Conservation (phyloP, 2,888 invertebrate genomes). For the Anaspis maculata region DNA sequence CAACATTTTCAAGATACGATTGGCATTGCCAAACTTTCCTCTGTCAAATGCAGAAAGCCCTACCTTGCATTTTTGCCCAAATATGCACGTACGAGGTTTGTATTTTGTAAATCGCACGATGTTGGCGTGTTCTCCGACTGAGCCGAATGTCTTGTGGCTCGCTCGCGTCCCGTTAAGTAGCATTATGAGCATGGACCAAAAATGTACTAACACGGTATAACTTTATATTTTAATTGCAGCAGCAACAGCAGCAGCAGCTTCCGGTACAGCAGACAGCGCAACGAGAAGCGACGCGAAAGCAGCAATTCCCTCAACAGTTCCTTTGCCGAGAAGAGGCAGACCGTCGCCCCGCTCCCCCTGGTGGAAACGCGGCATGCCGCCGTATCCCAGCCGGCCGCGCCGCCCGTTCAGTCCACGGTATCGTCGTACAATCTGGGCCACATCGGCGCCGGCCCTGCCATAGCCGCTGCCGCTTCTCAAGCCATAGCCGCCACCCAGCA, state of each 20-base stretch:
- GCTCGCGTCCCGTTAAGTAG: too few relatives aligned
- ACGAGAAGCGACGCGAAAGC: conserved; percentile 70
- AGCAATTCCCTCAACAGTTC: conserved; percentile 44
- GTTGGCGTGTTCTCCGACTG: too few relatives aligned
- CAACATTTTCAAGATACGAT: too few relatives aligned
- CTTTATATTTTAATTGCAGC: too few relatives aligned
- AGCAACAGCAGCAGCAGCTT: conserved; percentile 10
- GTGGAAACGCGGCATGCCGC: conserved; percentile 29
- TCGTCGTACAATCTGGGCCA: conserved; percentile 66
- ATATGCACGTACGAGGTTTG: too few relatives aligned
- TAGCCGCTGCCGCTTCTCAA: conserved; percentile 90
- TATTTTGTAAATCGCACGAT: too few relatives aligned
- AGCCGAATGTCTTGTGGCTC: too few relatives aligned
- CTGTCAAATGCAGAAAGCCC: too few relatives aligned
- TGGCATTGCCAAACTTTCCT: too few relatives aligned
- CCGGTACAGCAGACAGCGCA: conserved; percentile 43
- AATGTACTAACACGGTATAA: too few relatives aligned
- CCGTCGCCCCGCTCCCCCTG: conserved; percentile 28
- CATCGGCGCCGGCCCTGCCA: conserved; percentile 80
- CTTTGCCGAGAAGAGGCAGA: conserved; percentile 45
- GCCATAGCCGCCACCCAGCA: conserved; percentile 94
- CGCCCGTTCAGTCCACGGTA: conserved; percentile 35
- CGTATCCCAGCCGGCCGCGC: conserved; percentile 15
- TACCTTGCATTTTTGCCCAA: too few relatives aligned
- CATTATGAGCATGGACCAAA: too few relatives aligned